A percentile compares a stretch with the other conserved stretches of the same genome.
Conservation (phyloP, 2,888 invertebrate species). For the Cheilosia grossa region DNA sequence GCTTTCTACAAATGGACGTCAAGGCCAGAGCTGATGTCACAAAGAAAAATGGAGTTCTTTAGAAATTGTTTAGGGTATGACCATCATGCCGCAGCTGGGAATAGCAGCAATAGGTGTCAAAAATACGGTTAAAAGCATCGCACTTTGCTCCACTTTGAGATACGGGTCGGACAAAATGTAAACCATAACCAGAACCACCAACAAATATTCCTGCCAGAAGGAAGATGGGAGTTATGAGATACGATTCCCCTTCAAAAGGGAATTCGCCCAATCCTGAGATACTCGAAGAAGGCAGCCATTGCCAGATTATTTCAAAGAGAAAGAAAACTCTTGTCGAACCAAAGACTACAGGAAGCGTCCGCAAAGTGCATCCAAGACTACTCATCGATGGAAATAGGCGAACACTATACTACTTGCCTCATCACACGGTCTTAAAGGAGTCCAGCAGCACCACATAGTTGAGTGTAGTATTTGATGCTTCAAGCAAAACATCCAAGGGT, state of each 20-base stretch:
- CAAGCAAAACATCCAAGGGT: too few species aligned
- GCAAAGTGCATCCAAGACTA: constrained; percentile 5
- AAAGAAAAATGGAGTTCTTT: background rate
- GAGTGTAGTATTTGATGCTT: too few species aligned
- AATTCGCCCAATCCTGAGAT: background rate
- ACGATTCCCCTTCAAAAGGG: background rate
- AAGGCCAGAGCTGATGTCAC: background rate
- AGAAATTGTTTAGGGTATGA: background rate
- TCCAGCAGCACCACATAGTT: too few species aligned
- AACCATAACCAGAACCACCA: too few species aligned
- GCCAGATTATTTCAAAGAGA: constrained; percentile 17
- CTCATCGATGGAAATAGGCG: background rate
- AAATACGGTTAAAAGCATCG: background rate
- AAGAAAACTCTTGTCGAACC: constrained; percentile 10
- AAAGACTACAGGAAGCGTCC: background rate
- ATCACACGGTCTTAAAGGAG: too few species aligned
- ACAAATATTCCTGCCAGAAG: background rate
- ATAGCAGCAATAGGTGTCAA: constrained; percentile 12
- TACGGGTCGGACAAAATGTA: background rate
- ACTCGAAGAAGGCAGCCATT: constrained; percentile 24
- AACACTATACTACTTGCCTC: too few species aligned
- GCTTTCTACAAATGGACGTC: background rate
- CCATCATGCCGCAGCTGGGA: background rate
- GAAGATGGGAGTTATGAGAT: constrained; percentile 21
- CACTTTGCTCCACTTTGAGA: background rate